These are phyloP conservation scores for Okamejei kenojei DNA, from an alignment of 2,797 vertebrate genomes.

Conservation along the genomic window DNA sequence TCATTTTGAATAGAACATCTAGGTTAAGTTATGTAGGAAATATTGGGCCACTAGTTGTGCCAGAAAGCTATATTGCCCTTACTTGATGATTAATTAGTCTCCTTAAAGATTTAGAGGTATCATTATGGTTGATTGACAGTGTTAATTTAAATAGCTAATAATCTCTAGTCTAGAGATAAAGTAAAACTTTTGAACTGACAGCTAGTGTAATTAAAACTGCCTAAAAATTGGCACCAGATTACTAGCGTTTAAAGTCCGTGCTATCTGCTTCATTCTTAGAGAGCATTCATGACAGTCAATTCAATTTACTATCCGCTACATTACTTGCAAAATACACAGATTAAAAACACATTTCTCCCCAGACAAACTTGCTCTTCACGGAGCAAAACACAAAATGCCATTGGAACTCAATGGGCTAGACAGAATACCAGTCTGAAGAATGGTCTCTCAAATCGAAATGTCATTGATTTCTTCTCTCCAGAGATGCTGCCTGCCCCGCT, in stretches of 20 bases:
- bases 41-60: not conserved
- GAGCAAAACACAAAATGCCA: not conserved
- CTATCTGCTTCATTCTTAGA: not conserved
- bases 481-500: too few species aligned
- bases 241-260: not conserved
- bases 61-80: not conserved
- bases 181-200: not conserved
- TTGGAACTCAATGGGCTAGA: too few species aligned
- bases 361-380: not conserved
- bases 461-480: too few species aligned
- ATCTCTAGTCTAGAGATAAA: not conserved
- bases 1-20: not conserved
- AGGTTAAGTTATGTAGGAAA: not conserved
- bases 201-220: not conserved
- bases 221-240: slow-evolving; percentile 8
- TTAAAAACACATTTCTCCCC: not conserved
- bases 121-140: not conserved
- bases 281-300: not conserved
- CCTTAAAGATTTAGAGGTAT: not conserved
- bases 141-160: slow-evolving; percentile 11
- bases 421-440: too few species aligned
- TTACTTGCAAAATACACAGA: not conserved
- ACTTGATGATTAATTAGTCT: not conserved
- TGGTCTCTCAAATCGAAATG: too few species aligned
- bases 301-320: not conserved